phyloP scores from a whole-genome alignment of 2,113 vertebrate genomes.

The Semnornis frantzii region DNA sequence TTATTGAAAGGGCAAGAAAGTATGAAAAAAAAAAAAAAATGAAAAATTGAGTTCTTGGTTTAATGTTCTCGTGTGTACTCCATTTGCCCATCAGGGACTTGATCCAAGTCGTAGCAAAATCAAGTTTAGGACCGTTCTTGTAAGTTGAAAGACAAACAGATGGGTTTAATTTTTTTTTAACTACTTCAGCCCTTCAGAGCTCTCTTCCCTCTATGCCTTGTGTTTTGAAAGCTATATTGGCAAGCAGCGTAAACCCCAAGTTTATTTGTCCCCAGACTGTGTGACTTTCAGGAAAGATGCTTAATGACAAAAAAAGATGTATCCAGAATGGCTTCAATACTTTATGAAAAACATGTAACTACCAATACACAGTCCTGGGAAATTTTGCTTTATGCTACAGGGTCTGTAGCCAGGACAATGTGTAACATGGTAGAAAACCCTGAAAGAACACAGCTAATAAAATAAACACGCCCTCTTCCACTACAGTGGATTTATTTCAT shows the following conservation, averaged over 20 bases:
- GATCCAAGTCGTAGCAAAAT: background rate
- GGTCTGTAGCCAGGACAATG: background rate
- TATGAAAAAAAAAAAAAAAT: background rate
- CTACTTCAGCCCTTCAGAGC: background rate
- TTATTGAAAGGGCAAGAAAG: background rate
- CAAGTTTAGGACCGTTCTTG: background rate
- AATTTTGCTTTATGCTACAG: background rate
- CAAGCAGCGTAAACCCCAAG: background rate
- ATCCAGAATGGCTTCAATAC: background rate
- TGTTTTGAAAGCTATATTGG: background rate
- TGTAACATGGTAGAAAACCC: background rate
- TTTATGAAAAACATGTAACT: background rate
- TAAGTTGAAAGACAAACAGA: background rate
- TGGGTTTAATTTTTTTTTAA: background rate
- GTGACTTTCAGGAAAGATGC: background rate
- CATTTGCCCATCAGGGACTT: background rate
- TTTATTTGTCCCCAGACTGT: background rate
- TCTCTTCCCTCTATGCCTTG: background rate
- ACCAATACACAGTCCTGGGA: background rate
- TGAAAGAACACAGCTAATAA: background rate
- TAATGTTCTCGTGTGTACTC: background rate
- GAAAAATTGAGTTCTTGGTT: background rate
- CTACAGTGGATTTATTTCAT: slow-evolving; percentile 27
- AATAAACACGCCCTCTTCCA: background rate
- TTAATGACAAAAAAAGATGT: background rate